Percentiles rank a stretch among this genome's conserved stretches.
Conservation (phyloP, 2,113 vertebrate species). For the Capricornis sumatraensis region DNA sequence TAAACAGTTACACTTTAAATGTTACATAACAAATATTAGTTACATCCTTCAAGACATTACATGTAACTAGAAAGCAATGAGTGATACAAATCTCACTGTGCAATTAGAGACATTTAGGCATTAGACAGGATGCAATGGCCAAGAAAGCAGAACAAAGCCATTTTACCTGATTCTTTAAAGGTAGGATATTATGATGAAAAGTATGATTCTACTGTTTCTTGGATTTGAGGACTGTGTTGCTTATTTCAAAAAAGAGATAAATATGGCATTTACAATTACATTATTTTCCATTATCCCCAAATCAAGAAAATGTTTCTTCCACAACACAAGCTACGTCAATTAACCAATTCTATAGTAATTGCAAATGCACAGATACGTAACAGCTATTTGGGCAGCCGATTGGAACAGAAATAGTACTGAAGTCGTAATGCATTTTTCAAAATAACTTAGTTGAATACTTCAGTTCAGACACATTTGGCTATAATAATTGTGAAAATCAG, state of each 20-base stretch:
- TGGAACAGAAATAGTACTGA: background rate
- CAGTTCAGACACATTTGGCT: background rate
- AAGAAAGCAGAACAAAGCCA: background rate
- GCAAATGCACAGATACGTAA: background rate
- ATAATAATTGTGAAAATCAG: background rate
- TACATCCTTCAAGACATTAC: background rate
- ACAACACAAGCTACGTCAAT: background rate
- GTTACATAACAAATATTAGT: background rate
- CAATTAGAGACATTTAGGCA: background rate
- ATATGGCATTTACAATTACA: background rate
- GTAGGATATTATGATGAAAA: background rate
- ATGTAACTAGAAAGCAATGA: background rate
- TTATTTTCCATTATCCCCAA: constrained; percentile 17
- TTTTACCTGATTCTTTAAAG: background rate
- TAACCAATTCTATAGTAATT: background rate
- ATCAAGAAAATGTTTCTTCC: background rate
- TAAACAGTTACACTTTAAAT: background rate
- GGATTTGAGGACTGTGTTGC: background rate
- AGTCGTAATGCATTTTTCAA: constrained; percentile 7
- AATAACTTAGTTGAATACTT: background rate
- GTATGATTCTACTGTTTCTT: background rate
- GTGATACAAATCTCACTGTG: background rate
- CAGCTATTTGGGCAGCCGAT: background rate
- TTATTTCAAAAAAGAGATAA: background rate
- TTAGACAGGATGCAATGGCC: background rate